Base-by-base conservation (phyloP, 2,113 vertebrate species). In the Microtus ochrogaster region DNA sequence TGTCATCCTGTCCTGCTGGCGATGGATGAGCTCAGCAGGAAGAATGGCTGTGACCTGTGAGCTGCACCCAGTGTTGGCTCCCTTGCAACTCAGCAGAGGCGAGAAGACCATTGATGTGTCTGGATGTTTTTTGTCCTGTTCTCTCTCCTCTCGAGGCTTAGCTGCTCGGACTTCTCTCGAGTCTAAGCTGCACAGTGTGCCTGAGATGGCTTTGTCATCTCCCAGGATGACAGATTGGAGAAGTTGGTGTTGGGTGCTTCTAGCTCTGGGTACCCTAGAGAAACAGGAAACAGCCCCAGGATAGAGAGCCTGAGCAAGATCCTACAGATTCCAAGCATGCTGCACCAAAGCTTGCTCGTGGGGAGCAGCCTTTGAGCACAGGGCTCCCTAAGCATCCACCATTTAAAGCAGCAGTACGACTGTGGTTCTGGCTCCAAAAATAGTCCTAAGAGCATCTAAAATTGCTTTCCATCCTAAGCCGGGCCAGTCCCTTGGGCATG, bases 361-460 rank as follows among this genome's bases (percentile, higher is more conserved):
- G 89, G 92, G 95, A 97, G 94, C 13, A 86, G 86, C 2, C 10
- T 44, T 17, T 8, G 17, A 36, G 66, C 73, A 39, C 12, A 89
- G 30, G 4, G 30, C 58, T 82, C 70, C 89, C 21, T 49, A 19
- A 55, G 55, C 72, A n/a, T 1, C 2, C 61, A 85, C 66, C 86
- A 36, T 93, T 97, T 96, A 91, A 87, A 97, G 30, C 30, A 96
- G 7, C 73, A n/a, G 49, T 83, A 82, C 86, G 89, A 97, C 92
- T 72, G 26, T 79, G 39, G 78, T 89, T 97, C 2, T 24, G 21
- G 9, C 55, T 81, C 96, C 82, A 89, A 96, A 98, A 97, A 97
- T 79, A 98, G 97, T 95, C 86, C 74, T 36, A 86, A 0, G 2
- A 81, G 89, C 91, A 97, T 70, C 68, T 97, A 90, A 98, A 97